Conservation (phyloP, 2,797 vertebrate species). For the Dicrostonyx torquatus region DNA sequence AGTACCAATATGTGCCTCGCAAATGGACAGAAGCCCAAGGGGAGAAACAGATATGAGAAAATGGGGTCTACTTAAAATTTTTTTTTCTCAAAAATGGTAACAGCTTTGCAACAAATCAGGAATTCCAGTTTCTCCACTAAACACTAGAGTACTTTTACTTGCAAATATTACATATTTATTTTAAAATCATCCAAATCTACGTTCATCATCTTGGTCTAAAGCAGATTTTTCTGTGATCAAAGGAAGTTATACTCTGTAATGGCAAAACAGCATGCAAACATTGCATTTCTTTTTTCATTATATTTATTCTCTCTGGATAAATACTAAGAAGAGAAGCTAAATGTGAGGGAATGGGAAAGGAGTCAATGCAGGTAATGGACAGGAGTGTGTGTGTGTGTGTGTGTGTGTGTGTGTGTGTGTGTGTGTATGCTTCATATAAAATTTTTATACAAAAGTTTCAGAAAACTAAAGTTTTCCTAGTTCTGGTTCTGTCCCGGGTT, state of each 20-base stretch:
- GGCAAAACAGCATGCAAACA: neutral
- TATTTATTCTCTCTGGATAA: neutral
- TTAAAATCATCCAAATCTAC: neutral
- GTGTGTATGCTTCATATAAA: neutral
- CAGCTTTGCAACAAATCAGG: neutral
- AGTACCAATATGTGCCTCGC: neutral
- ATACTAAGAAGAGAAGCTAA: neutral
- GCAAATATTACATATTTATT: neutral
- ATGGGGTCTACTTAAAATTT: neutral
- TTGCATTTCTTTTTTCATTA: neutral
- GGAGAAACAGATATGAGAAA: neutral
- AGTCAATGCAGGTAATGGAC: neutral
- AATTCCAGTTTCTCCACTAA: neutral
- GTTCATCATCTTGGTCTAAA: slow-evolving; percentile 6
- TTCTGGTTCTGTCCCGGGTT: neutral
- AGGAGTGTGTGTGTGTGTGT: neutral
- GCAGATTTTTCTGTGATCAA: slow-evolving; percentile 6
- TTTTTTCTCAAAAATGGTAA: neutral
- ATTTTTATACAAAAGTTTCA: neutral
- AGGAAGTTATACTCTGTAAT: neutral
- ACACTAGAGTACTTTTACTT: neutral
- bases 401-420: neutral
- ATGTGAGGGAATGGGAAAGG: neutral
- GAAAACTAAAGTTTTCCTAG: neutral
- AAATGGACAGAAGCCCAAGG: neutral